A percentile compares a stretch with the other conserved stretches of the same genome.
These are phyloP conservation scores for Ornithorhynchus anatinus DNA, from an alignment of 2,113 vertebrate genomes.

Conservation along the genomic window DNA sequence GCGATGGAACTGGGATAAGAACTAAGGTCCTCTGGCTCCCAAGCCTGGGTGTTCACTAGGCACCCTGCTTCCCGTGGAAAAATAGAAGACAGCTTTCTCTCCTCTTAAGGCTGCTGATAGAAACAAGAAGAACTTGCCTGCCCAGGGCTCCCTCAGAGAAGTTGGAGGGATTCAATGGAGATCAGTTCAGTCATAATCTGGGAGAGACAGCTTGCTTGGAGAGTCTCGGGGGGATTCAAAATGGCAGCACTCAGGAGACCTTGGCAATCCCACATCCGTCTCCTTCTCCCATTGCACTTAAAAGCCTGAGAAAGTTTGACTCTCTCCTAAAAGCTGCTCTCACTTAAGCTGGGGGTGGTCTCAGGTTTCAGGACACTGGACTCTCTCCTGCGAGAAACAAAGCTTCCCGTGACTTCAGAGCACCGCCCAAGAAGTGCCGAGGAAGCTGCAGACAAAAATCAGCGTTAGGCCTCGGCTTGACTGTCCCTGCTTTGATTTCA, in stretches of 20 bases:
- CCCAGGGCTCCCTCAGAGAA: too few species aligned
- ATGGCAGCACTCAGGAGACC: not conserved
- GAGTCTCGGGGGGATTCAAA: not conserved
- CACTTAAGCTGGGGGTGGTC: conserved; percentile 32
- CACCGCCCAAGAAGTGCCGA: conserved; percentile 23
- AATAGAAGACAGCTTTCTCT: too few species aligned
- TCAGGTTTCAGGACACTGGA: conserved; percentile 51
- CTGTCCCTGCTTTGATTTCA: not conserved
- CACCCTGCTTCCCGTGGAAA: too few species aligned
- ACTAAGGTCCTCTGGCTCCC: too few species aligned
- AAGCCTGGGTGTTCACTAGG: too few species aligned
- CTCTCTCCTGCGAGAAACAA: conserved; percentile 25
- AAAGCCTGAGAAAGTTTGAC: conserved; percentile 63
- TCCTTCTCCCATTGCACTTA: not conserved
- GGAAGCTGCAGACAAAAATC: conserved; percentile 13
- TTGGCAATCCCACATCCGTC: not conserved
- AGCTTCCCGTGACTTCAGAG: conserved; percentile 29
- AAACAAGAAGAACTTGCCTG: too few species aligned
- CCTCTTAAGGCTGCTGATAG: too few species aligned
- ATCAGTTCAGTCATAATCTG: too few species aligned
- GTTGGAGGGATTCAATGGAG: too few species aligned
- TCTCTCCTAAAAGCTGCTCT: conserved; percentile 56
- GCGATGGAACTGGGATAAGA: too few species aligned
- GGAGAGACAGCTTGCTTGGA: not conserved
- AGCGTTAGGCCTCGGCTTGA: not conserved